These are phyloP conservation scores for Papilio protenor DNA, from an alignment of 2,888 invertebrate species.

Conservation along the genomic window DNA sequence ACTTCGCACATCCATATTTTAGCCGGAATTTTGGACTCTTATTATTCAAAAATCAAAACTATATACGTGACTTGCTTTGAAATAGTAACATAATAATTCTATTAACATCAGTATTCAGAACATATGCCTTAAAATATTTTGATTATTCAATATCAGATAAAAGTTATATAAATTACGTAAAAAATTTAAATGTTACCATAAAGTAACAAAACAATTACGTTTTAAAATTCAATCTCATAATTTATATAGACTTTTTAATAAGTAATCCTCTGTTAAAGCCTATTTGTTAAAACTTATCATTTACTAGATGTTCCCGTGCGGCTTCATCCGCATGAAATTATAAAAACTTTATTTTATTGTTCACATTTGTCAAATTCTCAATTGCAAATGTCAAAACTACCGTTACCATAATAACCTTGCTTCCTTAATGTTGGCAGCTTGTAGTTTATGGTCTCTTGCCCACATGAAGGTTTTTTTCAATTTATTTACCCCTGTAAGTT, in stretches of 20 bases:
- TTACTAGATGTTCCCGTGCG: too few relatives aligned
- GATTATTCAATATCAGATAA: slow-evolving; percentile 10
- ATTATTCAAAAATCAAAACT: background rate
- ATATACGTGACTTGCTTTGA: background rate
- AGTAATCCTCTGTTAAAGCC: background rate
- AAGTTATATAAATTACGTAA: background rate
- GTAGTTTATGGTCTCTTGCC: too few relatives aligned
- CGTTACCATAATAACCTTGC: too few relatives aligned
- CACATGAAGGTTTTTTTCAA: too few relatives aligned
- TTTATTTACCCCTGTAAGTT: too few relatives aligned
- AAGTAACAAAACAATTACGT: background rate
- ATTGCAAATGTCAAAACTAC: too few relatives aligned
- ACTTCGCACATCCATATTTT: background rate
- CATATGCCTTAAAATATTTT: background rate
- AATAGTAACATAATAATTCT: background rate
- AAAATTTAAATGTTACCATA: background rate
- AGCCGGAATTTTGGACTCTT: background rate
- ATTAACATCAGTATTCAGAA: slow-evolving; percentile 1
- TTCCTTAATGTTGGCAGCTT: too few relatives aligned
- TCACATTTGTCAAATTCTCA: too few relatives aligned
- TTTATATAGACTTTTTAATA: background rate
- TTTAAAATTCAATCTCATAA: background rate
- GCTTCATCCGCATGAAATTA: too few relatives aligned
- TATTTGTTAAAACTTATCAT: background rate
- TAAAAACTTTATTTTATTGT: too few relatives aligned